Evolutionary conservation across 2,797 vertebrate genomes (phyloP), one percentile per base, ranked within the genome.

Genomic region (Bufotes viridis): DNA sequence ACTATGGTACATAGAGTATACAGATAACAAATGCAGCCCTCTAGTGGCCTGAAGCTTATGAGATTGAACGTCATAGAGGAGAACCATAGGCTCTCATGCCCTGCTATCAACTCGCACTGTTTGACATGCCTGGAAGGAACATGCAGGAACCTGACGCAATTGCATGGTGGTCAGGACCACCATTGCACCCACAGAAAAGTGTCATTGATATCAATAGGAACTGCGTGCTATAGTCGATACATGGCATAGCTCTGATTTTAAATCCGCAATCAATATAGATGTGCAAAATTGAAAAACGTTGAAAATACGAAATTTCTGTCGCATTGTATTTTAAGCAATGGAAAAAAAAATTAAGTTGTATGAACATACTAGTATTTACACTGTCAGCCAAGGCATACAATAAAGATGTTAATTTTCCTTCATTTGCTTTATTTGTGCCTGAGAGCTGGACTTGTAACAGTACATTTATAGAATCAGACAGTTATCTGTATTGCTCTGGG

Each of bases 401-500:
- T 12, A 53, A 15, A 14, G 53, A 53, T 24, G 22, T 78, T 78
- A 22, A 49, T 2, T 49, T 51, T 49, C 42, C n/a, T 24, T 24
- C 14, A 0, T 15, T 15, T n/a, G 7, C 18, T 78, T 55, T 24
- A 75, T 18, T 75, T 53, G 13, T 24, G 75, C 75, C 75, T 24
- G 1, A 22, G 75, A 55, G 75, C 8, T n/a, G 7, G 72, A 74
- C 34, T 42, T 74, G 29, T 4, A 78, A 78, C 51, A 55, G 22
- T 76, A 76, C 49, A 53, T 78, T 78, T 55, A 78, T 24, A n/a
- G 8, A 24, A 55, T 55, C 75, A 55, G 72, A 75, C 72, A 78
- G 42, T 78, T 55, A 55, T 78, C 55, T 78, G 22, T 51, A 55
- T 55, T 55, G 75, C 75, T 12, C 51, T 55, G 22, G 75, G 75